Conservation (phyloP, 2,888 invertebrate genomes). For the Ophion costatus region DNA sequence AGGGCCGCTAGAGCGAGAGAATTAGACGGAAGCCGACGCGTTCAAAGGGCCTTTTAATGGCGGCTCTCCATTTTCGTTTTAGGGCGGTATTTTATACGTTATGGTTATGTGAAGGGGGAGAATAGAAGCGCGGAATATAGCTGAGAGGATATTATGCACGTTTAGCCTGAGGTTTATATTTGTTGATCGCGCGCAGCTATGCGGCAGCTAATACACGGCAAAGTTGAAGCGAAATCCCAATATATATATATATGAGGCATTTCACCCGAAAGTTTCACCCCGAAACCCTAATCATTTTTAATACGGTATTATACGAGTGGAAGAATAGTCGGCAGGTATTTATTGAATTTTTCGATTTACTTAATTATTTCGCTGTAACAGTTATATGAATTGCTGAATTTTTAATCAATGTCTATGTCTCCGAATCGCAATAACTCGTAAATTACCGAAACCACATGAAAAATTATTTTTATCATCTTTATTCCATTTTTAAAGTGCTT, state of each 20-base stretch:
- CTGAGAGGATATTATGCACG: slow-evolving; percentile 11
- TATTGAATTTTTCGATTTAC: background rate
- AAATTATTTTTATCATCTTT: too few relatives aligned
- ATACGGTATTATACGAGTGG: background rate
- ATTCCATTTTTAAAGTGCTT: too few relatives aligned
- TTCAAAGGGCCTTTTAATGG: slow-evolving; percentile 55
- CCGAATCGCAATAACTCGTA: too few relatives aligned
- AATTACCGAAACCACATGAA: too few relatives aligned
- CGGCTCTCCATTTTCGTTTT: slow-evolving; percentile 30
- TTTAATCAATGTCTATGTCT: too few relatives aligned
- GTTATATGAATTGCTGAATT: too few relatives aligned
- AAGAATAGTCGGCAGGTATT: background rate
- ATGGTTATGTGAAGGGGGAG: slow-evolving; percentile 38
- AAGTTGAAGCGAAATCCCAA: slow-evolving; percentile 8
- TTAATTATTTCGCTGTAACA: too few relatives aligned
- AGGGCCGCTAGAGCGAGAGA: slow-evolving; percentile 5
- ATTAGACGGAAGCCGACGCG: slow-evolving; percentile 63
- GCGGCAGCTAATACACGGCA: slow-evolving; percentile 12
- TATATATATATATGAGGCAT: background rate
- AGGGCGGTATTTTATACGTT: slow-evolving; percentile 15
- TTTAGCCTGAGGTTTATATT: slow-evolving; percentile 29
- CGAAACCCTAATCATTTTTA: slow-evolving; percentile 10
- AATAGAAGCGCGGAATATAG: slow-evolving; percentile 18
- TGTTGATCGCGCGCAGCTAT: slow-evolving; percentile 19
- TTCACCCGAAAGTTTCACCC: background rate